Percentiles rank a stretch among this genome's conserved stretches.
These are phyloP conservation scores for Trachelus troglodyta DNA, from an alignment of 2,888 invertebrate species.

Conservation along the genomic window DNA sequence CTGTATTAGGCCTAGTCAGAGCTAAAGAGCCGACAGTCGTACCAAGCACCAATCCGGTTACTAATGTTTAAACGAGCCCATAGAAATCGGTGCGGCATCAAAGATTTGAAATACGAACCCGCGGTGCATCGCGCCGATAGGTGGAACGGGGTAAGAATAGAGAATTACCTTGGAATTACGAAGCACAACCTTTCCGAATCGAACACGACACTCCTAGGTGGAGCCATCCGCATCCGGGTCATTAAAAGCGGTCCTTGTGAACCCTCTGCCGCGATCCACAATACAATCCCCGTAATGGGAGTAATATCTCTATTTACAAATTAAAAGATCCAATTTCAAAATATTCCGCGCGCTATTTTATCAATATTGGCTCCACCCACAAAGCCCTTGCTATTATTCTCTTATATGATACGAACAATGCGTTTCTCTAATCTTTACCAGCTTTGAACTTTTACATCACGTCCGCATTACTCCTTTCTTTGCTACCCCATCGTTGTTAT, in stretches of 20 bases:
- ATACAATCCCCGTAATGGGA: constrained; percentile 39
- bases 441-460: background rate
- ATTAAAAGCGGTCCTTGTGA: constrained; percentile 57
- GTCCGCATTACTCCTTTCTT: background rate
- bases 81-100: background rate
- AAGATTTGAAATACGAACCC: constrained; percentile 6
- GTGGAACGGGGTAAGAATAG: constrained; percentile 30
- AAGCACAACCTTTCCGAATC: constrained; percentile 39
- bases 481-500: background rate
- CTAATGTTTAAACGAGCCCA: background rate
- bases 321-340: constrained; percentile 60
- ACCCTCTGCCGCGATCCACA: constrained; percentile 31
- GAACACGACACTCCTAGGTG: constrained; percentile 52
- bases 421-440: constrained; percentile 3
- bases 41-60: background rate
- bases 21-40: background rate
- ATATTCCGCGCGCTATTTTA: constrained; percentile 53
- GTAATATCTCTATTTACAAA: constrained; percentile 60
- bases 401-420: background rate
- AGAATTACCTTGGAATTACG: constrained; percentile 48
- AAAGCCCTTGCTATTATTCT: constrained; percentile 3
- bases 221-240: constrained; percentile 55
- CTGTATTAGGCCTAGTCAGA: background rate
- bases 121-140: background rate
- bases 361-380: constrained; percentile 52